phyloP scores from a whole-genome alignment of 1,140 invertebrate species.

The Psilanteris sp. region DNA sequence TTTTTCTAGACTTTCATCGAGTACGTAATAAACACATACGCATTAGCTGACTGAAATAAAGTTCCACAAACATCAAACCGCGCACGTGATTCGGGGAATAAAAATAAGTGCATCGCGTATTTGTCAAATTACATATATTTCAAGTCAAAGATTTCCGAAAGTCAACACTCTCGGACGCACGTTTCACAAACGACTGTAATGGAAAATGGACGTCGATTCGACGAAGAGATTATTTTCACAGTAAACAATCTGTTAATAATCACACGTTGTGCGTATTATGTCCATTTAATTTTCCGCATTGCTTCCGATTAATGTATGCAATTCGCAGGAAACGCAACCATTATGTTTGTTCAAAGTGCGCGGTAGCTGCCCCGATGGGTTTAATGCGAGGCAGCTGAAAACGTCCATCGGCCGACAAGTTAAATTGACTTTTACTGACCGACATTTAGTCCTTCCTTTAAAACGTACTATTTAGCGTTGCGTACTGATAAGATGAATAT shows the following conservation, averaged over 20 bases:
- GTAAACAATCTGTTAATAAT: slow-evolving; percentile 27
- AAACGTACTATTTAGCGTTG: slow-evolving; percentile 51
- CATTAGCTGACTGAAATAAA: too few species aligned
- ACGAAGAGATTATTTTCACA: slow-evolving; percentile 1
- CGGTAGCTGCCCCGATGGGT: slow-evolving; percentile 28
- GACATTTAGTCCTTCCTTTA: slow-evolving; percentile 46
- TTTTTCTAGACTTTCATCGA: too few species aligned
- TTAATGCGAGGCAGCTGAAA: slow-evolving; percentile 48
- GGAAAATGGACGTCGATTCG: too few species aligned
- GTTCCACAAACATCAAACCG: too few species aligned
- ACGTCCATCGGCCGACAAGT: slow-evolving; percentile 44
- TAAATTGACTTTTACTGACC: slow-evolving; percentile 58
- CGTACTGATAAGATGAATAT: slow-evolving; percentile 63
- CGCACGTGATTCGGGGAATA: too few species aligned
- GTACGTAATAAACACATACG: too few species aligned
- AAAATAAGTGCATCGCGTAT: too few species aligned
- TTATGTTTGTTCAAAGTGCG: slow-evolving; percentile 23
- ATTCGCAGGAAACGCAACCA: slow-evolving; percentile 21
- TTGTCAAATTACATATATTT: too few species aligned
- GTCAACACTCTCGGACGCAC: too few species aligned
- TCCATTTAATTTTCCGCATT: slow-evolving; percentile 20
- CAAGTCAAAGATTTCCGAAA: too few species aligned
- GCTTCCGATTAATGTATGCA: slow-evolving; percentile 41
- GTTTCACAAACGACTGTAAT: too few species aligned
- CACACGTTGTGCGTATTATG: slow-evolving; percentile 32